Conservation (phyloP, 2,888 invertebrate species). For the Polyommatus iphigenia region DNA sequence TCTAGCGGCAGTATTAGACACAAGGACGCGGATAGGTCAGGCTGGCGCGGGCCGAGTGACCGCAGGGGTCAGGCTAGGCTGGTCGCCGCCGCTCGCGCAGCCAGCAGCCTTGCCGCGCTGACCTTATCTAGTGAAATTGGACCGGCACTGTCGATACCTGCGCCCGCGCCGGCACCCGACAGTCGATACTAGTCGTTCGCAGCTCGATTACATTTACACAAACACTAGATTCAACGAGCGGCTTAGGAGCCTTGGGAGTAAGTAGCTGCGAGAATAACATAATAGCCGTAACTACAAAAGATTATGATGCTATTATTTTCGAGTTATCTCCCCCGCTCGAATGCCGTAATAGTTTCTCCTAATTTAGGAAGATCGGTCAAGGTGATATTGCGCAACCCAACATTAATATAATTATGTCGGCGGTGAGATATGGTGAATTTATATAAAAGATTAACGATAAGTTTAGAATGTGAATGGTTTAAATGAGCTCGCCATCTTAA, state of each 20-base stretch:
- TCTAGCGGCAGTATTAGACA: constrained; percentile 31
- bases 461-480: constrained; percentile 16
- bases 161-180: background rate
- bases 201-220: background rate
- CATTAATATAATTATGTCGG: constrained; percentile 17
- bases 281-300: background rate
- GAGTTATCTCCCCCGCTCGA: background rate
- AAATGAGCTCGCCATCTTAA: constrained; percentile 45
- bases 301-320: background rate
- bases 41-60: background rate
- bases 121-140: constrained; percentile 77
- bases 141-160: constrained; percentile 52
- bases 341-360: background rate
- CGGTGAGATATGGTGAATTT: background rate
- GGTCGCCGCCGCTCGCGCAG: constrained; percentile 52
- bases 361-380: constrained; percentile 14
- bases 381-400: background rate
- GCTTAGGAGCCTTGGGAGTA: background rate
- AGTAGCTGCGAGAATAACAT: background rate
- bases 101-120: constrained; percentile 72
- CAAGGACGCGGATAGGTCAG: constrained; percentile 33
- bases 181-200: constrained; percentile 9
- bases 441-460: constrained; percentile 19
- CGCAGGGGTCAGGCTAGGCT: constrained; percentile 14
- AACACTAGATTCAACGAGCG: background rate